phyloP scores from a whole-genome alignment of 2,888 invertebrate species.

The Drosophila lutescens region DNA sequence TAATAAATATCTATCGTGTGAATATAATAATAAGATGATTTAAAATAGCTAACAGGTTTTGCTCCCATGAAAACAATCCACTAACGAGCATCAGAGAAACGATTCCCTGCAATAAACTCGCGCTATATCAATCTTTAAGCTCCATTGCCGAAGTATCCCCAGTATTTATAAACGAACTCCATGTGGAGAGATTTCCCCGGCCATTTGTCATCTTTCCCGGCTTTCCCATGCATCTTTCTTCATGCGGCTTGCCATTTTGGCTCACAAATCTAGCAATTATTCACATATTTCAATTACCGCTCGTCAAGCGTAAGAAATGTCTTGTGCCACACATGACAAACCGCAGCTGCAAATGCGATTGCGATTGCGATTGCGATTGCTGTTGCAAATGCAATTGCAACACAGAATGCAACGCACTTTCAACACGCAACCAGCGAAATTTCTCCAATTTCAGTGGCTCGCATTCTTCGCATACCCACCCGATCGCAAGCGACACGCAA shows the following conservation, averaged over 20 bases:
- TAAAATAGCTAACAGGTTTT: conserved; percentile 19
- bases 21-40: conserved; percentile 6
- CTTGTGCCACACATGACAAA: conserved; percentile 67
- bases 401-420: conserved; percentile 55
- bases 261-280: conserved; percentile 64
- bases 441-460: conserved; percentile 54
- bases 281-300: conserved; percentile 68
- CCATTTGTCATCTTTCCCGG: conserved; percentile 2
- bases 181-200: conserved; percentile 9
- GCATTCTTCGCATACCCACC: conserved; percentile 58
- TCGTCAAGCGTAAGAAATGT: conserved; percentile 61
- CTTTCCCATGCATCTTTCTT: conserved; percentile 25
- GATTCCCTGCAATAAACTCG: not conserved
- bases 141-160: not conserved
- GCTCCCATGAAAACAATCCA: not conserved
- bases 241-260: conserved; percentile 42
- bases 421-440: conserved; percentile 50
- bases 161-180: conserved; percentile 3
- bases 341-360: conserved; percentile 62
- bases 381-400: conserved; percentile 46
- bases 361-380: conserved; percentile 41
- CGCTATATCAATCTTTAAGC: conserved; percentile 6
- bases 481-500: conserved; percentile 43
- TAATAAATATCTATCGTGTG: conserved; percentile 3
- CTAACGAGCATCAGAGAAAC: not conserved